phyloP scores from a whole-genome alignment of 2,888 invertebrate genomes.

The Meta bourneti region DNA sequence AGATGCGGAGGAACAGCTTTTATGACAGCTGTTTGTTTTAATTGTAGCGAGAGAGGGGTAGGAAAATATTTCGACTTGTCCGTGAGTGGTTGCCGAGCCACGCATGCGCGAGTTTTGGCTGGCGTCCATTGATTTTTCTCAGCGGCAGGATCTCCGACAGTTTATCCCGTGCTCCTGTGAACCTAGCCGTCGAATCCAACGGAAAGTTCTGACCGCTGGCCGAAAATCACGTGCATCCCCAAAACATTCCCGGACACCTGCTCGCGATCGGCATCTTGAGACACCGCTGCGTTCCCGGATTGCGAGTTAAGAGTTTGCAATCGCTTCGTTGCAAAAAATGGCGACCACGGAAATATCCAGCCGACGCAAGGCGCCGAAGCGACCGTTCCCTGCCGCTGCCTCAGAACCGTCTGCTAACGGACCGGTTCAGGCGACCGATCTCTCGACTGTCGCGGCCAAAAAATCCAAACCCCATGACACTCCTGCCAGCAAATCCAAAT shows the following conservation, averaged over 20 bases:
- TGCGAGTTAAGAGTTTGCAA: background rate
- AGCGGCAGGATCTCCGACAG: background rate
- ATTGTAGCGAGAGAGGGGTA: background rate
- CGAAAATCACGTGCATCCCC: slow-evolving; percentile 38
- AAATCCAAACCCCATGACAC: slow-evolving; percentile 62
- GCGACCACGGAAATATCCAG: slow-evolving; percentile 71
- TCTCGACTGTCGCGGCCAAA: slow-evolving; percentile 55
- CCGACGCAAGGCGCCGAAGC: slow-evolving; percentile 75
- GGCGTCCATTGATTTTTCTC: slow-evolving; percentile 71
- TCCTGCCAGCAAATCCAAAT: slow-evolving; percentile 40
- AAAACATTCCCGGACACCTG: background rate
- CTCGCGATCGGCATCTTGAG: background rate
- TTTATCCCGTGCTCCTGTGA: slow-evolving; percentile 12
- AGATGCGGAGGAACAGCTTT: background rate
- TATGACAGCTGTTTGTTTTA: background rate
- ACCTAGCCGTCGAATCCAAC: slow-evolving; percentile 5
- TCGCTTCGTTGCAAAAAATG: slow-evolving; percentile 60
- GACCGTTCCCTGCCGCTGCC: slow-evolving; percentile 63
- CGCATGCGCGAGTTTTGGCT: background rate
- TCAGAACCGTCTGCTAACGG: slow-evolving; percentile 67
- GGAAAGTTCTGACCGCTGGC: slow-evolving; percentile 47
- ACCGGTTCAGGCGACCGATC: slow-evolving; percentile 63
- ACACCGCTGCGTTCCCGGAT: background rate
- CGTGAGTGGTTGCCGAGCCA: slow-evolving; percentile 3
- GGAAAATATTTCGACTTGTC: slow-evolving; percentile 24